Percentiles rank a stretch among this genome's conserved stretches.
These are phyloP conservation scores for Drosophila kambysellisi DNA, from an alignment of 2,888 invertebrate genomes.

Conservation along the genomic window DNA sequence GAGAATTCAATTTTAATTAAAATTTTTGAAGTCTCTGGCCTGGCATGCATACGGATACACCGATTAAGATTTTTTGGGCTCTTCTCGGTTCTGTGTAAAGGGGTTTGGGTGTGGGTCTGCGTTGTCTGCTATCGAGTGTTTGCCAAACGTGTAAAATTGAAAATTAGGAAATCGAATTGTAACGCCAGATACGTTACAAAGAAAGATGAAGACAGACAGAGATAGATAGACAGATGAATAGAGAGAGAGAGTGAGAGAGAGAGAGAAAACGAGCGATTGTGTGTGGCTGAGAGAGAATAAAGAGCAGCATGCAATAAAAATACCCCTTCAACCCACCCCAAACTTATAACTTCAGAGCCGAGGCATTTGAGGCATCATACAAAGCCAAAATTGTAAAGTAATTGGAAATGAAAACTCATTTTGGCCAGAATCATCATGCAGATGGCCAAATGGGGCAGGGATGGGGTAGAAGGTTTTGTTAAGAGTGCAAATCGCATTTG, in stretches of 20 bases:
- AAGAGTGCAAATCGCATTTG: slow-evolving; percentile 20
- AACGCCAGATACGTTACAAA: slow-evolving; percentile 40
- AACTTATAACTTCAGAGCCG: slow-evolving; percentile 17
- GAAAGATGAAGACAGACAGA: no score
- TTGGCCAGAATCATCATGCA: slow-evolving; percentile 56
- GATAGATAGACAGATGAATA: neutral
- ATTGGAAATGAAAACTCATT: slow-evolving; percentile 80
- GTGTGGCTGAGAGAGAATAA: neutral
- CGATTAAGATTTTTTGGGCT: slow-evolving; percentile 36
- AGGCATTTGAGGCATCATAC: slow-evolving; percentile 49
- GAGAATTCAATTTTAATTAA: slow-evolving; percentile 80
- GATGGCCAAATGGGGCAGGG: slow-evolving; percentile 3
- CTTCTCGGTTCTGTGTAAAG: neutral
- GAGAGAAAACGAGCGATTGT: neutral
- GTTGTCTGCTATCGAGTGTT: slow-evolving; percentile 61
- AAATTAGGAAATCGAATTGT: slow-evolving; percentile 79
- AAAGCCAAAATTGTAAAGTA: slow-evolving; percentile 77
- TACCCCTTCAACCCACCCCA: slow-evolving; percentile 11
- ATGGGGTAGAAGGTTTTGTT: neutral
- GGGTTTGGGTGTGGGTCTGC: slow-evolving; percentile 26
- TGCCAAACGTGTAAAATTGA: slow-evolving; percentile 80
- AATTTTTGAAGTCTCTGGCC: slow-evolving; percentile 71
- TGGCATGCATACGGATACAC: slow-evolving; percentile 51
- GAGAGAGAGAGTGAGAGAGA: neutral
- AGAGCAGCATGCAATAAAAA: slow-evolving; percentile 19